Percentiles rank a stretch among this genome's conserved stretches.
phyloP scores from a whole-genome alignment of 2,888 invertebrate genomes.

The Clanis bilineata region DNA sequence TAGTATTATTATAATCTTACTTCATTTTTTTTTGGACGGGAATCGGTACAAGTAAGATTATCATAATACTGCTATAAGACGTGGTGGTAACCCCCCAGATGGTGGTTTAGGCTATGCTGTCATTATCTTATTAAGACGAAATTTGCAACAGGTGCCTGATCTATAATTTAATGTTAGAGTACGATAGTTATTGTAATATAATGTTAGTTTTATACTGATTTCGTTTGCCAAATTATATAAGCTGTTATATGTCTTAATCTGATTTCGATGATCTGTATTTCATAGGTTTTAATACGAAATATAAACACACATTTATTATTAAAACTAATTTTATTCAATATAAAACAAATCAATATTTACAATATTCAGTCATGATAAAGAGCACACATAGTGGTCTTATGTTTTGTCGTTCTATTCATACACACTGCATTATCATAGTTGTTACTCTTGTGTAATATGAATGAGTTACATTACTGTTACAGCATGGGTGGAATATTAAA shows the following conservation, averaged over 20 bases:
- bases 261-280: constrained; percentile 8
- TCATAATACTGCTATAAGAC: no score
- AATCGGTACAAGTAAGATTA: no score
- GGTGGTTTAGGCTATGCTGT: no score
- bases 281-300: constrained; percentile 25
- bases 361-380: constrained; percentile 75
- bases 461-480: neutral
- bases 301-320: constrained; percentile 40
- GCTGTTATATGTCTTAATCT: neutral
- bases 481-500: neutral
- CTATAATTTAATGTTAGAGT: neutral
- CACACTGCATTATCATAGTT: constrained; percentile 29
- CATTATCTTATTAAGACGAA: neutral
- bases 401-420: constrained; percentile 13
- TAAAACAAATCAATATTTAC: constrained; percentile 74
- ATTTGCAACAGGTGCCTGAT: constrained; percentile 1
- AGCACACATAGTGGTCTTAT: constrained; percentile 42
- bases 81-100: no score
- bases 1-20: no score
- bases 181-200: constrained; percentile 1
- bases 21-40: no score
- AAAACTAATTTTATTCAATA: constrained; percentile 71
- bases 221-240: neutral
- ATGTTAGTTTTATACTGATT: constrained; percentile 4
- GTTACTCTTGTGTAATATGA: constrained; percentile 11